Base-by-base conservation (phyloP, 2,797 vertebrate species). In the Acipenser oxyrinchus region DNA sequence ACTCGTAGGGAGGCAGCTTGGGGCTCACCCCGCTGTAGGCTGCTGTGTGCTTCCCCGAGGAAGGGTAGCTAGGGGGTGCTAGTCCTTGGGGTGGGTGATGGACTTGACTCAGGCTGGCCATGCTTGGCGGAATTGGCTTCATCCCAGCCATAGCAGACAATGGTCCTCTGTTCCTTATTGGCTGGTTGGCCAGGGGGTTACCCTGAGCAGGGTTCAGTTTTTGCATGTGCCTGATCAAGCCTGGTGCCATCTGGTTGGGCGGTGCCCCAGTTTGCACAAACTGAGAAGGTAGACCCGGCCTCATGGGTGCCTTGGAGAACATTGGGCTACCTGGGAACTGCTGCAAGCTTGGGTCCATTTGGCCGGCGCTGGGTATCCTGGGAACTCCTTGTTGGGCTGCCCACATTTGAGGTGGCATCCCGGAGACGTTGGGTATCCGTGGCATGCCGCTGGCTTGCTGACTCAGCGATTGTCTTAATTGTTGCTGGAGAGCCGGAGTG, bases 101-200 rank as follows among this genome's bases (percentile, higher is more conserved):
- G 65, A 86, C 74, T 66, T 87, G 87, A 76, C 75, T 80, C 67
- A 85, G 86, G 69, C 83, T 49, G 66, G 88, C 82, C 76, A 84
- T 78, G 60, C 86, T 82, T 9, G 87, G 88, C 1, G 84, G 85
- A 58, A 87, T 80, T 0, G 88, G 79, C 73, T 86, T 91, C 85
- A 90, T 86, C 66, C 82, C 79, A 65, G 82, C 85, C 70, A 89
- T 80, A 62, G 86, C 77, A 8, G 89, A 87, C 76, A 91, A 72
- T 0, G 87, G 86, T 53, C 81, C 85, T 58, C 75, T 81, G 73
- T 89, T 87, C 52, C 83, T 81, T 70, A 88, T 78, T 71, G 72
- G 86, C 71, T 85, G 87, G 69, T 77, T 84, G 58, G 74, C 81
- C 73, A 89, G 74, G 10, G 86, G 86, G 68, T 76, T 81, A 10